Percentiles rank a stretch among this genome's conserved stretches.
These are phyloP conservation scores for Garrulus glandarius DNA, from an alignment of 2,797 vertebrate genomes.

Conservation along the genomic window DNA sequence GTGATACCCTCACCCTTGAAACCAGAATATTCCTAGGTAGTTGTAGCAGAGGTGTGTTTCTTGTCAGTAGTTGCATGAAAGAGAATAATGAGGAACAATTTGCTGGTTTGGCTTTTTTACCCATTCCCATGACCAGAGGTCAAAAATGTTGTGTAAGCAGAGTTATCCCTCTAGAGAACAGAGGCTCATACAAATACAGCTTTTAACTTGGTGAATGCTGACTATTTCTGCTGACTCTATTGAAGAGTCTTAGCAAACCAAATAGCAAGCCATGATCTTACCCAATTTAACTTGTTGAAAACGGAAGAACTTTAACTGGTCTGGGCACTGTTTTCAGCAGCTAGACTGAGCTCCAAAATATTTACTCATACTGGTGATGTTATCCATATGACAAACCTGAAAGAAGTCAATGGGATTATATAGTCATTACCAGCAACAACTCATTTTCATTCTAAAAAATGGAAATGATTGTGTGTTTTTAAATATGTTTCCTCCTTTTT, in stretches of 20 bases:
- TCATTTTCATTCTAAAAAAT: not conserved
- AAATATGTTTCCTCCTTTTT: not conserved
- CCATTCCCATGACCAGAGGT: not conserved
- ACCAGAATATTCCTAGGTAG: not conserved
- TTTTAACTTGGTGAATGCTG: not conserved
- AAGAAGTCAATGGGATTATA: not conserved
- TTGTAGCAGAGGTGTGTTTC: not conserved
- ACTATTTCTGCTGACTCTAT: not conserved
- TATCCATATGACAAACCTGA: not conserved
- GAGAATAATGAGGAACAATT: not conserved
- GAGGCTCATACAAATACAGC: fast-evolving
- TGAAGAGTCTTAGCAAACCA: not conserved
- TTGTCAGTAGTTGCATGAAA: not conserved
- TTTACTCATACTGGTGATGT: not conserved
- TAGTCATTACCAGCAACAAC: not conserved
- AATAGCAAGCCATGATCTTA: not conserved
- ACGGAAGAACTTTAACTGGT: not conserved
- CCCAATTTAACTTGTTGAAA: not conserved
- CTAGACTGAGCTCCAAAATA: not conserved
- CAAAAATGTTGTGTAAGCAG: not conserved
- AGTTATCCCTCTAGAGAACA: not conserved
- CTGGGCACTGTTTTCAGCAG: not conserved
- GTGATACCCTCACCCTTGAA: not conserved
- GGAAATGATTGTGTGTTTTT: not conserved
- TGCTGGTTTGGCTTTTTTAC: not conserved